These are phyloP conservation scores for Pithecia hirsuta DNA, from an alignment of 2,797 vertebrate genomes.

Conservation along the genomic window DNA sequence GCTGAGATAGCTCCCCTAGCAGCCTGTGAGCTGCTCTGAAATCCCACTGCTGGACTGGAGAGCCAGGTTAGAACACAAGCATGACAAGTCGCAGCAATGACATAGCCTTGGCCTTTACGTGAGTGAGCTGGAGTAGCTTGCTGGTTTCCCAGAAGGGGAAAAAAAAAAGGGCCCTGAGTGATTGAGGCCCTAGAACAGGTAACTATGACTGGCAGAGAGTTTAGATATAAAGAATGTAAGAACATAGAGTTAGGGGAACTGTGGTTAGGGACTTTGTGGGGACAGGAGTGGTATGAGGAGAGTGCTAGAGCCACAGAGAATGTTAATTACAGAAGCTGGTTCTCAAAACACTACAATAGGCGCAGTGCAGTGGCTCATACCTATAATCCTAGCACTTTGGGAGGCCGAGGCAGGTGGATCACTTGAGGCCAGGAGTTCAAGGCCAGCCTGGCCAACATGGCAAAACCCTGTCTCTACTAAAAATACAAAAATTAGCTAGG, in stretches of 20 bases:
- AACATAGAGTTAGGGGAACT: too few species aligned
- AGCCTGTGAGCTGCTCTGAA: not conserved
- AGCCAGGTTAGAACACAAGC: not conserved
- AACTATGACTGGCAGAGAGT: not conserved
- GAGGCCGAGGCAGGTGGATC: not conserved
- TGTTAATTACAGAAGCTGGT: not conserved
- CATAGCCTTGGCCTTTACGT: fast-evolving
- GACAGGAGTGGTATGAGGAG: too few species aligned
- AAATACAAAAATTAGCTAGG: too few species aligned
- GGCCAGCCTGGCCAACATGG: too few species aligned
- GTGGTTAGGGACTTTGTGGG: fast-evolving
- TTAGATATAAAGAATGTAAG: not conserved
- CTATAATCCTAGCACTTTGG: not conserved
- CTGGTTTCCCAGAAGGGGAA: not conserved
- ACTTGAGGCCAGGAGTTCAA: not conserved
- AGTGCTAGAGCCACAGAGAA: not conserved
- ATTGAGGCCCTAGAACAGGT: not conserved
- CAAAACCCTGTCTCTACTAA: too few species aligned
- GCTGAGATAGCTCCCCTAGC: not conserved
- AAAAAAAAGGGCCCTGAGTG: not conserved
- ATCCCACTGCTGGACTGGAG: not conserved
- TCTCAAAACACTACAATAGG: not conserved
- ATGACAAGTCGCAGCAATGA: fast-evolving
- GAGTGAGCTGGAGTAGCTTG: fast-evolving
- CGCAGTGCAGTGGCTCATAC: not conserved